Base-by-base conservation (phyloP, 2,888 invertebrate genomes). In the Podabrus alpinus region DNA sequence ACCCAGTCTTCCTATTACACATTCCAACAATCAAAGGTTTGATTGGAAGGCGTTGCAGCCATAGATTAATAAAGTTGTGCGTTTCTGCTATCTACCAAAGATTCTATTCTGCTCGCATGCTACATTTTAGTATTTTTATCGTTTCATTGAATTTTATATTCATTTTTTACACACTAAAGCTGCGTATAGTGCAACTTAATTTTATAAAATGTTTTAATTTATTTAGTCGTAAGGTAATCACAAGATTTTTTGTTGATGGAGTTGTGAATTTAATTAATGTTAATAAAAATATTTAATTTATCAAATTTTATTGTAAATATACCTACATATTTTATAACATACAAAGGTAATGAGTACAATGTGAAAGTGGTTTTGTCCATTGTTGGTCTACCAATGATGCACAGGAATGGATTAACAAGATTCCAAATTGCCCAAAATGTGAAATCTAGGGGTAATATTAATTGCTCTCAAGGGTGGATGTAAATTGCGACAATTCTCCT, bases 11-110 rank as follows among this genome's bases (percentile, higher is more conserved):
- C 95, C 97, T 0, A 90, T 96, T 24, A 95, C 96, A 64, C 96
- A 97, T 88, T 93, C 95, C 59, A 93, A 93, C 85, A 97, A 97
- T 81, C 93, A 93, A 77, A 90, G 95, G 74, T 96, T 94, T 84
- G 94, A 96, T 86, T 95, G 95, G 94, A 93, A 91, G 83, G 87
- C 89, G 72, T 83, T 90, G 73, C 79, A 77, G 69, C 59, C 71
- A 62, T 77, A 71, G 71, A 62, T 13, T 68, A 66, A 24, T 17
- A 4, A 19, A 62, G 62, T 17, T 62, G n/a, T 62, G 62, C 62
- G 13, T 19, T 62, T 19, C 17, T 62, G 62, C 62, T 62, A 62
- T 62, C 17, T 19, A 62, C 62, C 62, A 62, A 62, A 62, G 62
- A 62, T 19, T 62, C n/a, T 62, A 15, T 17, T 25, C 19, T 16